phyloP scores from a whole-genome alignment of 2,797 vertebrate species.

The Antrozous pallidus region DNA sequence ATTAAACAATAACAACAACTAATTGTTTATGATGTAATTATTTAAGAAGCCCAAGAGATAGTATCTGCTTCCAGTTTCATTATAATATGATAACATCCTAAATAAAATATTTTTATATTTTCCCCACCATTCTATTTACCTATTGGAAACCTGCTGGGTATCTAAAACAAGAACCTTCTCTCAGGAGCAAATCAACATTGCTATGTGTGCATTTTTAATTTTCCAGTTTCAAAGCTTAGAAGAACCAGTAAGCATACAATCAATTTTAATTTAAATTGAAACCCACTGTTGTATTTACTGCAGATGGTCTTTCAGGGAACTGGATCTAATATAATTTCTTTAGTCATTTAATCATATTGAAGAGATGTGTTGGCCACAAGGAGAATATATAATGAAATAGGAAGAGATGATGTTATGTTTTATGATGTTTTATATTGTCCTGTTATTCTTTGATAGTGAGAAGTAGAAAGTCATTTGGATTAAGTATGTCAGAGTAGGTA shows the following conservation, averaged over 20 bases:
- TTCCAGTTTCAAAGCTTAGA: constrained; percentile 68
- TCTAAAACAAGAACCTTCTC: constrained; percentile 70
- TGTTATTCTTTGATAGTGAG: background rate
- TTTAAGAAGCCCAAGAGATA: background rate
- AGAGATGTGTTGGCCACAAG: constrained; percentile 34
- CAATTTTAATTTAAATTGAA: constrained; percentile 75
- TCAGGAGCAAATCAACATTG: constrained; percentile 71
- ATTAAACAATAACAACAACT: background rate
- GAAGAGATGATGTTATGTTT: constrained; percentile 37
- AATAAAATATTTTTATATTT: constrained; percentile 42
- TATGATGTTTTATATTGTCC: constrained; percentile 31
- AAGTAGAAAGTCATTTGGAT: constrained; percentile 40
- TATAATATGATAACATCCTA: background rate
- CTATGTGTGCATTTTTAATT: constrained; percentile 75
- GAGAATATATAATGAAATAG: constrained; percentile 32
- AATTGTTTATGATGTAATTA: background rate
- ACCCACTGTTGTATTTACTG: constrained; percentile 64
- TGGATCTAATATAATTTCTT: constrained; percentile 68
- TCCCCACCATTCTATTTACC: constrained; percentile 52
- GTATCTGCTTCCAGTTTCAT: background rate
- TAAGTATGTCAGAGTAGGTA: constrained; percentile 16
- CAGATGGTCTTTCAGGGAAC: constrained; percentile 60
- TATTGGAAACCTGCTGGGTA: constrained; percentile 32
- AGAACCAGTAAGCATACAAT: constrained; percentile 62
- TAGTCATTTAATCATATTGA: constrained; percentile 59